Percentiles rank a stretch among this genome's conserved stretches.
These are phyloP conservation scores for Drosophila triauraria DNA, from an alignment of 1,140 invertebrate genomes.

Conservation along the genomic window DNA sequence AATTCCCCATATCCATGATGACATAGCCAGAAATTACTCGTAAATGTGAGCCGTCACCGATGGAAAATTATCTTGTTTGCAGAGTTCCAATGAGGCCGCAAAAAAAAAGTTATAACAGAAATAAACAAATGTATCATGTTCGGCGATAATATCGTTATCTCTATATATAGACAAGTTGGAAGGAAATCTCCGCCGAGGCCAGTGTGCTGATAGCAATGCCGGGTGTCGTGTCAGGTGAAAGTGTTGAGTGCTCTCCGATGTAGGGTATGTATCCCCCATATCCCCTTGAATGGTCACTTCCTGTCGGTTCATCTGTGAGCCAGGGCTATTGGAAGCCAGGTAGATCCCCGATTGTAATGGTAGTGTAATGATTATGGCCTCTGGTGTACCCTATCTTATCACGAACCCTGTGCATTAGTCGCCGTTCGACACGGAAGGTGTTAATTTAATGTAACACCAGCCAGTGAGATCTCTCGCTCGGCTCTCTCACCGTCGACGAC, in stretches of 20 bases:
- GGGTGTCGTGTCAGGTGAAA: background rate
- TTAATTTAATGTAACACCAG: constrained; percentile 44
- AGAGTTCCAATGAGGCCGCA: constrained; percentile 11
- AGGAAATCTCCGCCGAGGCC: constrained; percentile 25
- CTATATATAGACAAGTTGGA: constrained; percentile 55
- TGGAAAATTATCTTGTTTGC: constrained; percentile 6
- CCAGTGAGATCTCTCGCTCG: constrained; percentile 22
- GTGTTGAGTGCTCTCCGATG: background rate
- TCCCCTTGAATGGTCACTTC: constrained; percentile 12
- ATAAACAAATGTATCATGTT: constrained; percentile 75
- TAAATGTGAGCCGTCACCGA: constrained; percentile 7
- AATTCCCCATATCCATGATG: constrained; percentile 25
- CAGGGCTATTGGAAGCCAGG: constrained; percentile 7
- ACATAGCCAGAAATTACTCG: constrained; percentile 15
- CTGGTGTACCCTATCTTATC: constrained; percentile 51
- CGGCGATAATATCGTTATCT: constrained; percentile 70
- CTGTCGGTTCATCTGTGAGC: constrained; percentile 20
- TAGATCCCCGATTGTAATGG: constrained; percentile 20
- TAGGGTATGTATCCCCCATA: background rate
- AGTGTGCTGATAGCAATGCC: constrained; percentile 20
- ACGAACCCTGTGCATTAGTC: constrained; percentile 16
- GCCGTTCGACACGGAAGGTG: constrained; percentile 47
- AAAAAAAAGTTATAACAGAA: constrained; percentile 28
- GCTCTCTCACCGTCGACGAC: background rate
- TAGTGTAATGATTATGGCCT: constrained; percentile 32